These are phyloP conservation scores for Cantharis nigra DNA, from an alignment of 2,888 invertebrate species.

Conservation along the genomic window DNA sequence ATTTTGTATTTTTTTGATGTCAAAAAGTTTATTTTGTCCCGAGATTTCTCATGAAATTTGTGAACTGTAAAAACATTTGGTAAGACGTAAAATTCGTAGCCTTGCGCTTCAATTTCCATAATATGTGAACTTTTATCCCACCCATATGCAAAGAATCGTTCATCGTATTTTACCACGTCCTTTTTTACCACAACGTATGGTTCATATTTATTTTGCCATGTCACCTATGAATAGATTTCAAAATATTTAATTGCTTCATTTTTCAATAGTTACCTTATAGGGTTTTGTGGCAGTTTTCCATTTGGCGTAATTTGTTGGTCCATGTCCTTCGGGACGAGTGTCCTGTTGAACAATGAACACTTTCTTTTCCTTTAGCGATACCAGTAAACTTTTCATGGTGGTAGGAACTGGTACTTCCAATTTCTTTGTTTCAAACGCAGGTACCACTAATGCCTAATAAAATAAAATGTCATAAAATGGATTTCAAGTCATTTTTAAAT, in stretches of 20 bases:
- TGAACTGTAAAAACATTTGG: constrained; percentile 91
- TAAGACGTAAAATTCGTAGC: constrained; percentile 69
- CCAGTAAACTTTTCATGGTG: constrained; percentile 74
- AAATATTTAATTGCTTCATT: no score
- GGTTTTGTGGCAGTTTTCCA: constrained; percentile 80
- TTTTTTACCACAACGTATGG: constrained; percentile 84
- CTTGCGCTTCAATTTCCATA: constrained; percentile 79
- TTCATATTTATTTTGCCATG: constrained; percentile 89
- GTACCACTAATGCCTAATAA: constrained; percentile 72
- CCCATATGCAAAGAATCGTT: constrained; percentile 90
- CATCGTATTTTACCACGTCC: constrained; percentile 78
- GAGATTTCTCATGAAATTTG: constrained; percentile 74
- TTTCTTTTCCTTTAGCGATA: constrained; percentile 71
- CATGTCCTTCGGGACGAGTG: constrained; percentile 87
- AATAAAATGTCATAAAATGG: background rate
- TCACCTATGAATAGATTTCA: constrained; percentile 61
- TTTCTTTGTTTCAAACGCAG: constrained; percentile 90
- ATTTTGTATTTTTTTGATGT: background rate
- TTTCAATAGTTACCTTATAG: constrained; percentile 62
- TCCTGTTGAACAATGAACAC: constrained; percentile 85
- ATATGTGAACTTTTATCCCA: constrained; percentile 95
- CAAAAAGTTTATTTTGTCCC: background rate
- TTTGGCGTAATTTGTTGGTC: constrained; percentile 80
- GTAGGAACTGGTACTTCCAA: constrained; percentile 79
- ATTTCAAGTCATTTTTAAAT: background rate